A percentile compares a stretch with the other conserved stretches of the same genome.
These are phyloP conservation scores for Cryptotis parvus DNA, from an alignment of 2,113 vertebrate genomes.

Conservation along the genomic window DNA sequence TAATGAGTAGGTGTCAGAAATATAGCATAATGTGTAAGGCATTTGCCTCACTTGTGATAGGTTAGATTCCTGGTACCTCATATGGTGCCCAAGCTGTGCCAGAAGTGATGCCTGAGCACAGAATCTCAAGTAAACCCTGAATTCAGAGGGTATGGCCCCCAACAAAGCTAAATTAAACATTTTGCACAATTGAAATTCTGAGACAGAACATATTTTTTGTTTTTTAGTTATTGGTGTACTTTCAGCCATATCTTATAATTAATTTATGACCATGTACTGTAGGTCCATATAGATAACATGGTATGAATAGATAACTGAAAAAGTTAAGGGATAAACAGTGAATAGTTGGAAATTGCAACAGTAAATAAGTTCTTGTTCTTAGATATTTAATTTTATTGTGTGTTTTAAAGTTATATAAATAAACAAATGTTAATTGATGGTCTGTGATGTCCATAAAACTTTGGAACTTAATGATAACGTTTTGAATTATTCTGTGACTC, in stretches of 20 bases:
- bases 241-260: neutral
- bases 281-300: neutral
- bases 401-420: neutral
- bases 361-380: neutral
- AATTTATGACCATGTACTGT: neutral
- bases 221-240: neutral
- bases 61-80: too few relatives aligned
- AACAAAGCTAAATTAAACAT: too few relatives aligned
- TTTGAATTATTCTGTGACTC: neutral
- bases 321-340: neutral
- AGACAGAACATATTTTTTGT: neutral
- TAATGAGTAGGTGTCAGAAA: neutral
- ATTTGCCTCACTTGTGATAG: too few relatives aligned
- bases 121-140: too few relatives aligned
- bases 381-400: conserved; percentile 2
- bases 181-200: conserved; percentile 12
- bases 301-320: neutral
- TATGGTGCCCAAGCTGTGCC: too few relatives aligned
- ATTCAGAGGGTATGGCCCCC: too few relatives aligned
- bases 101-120: too few relatives aligned
- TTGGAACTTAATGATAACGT: neutral
- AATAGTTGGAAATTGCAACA: neutral
- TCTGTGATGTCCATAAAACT: neutral
- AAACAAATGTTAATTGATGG: neutral
- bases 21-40: too few relatives aligned